phyloP scores from a whole-genome alignment of 2,797 vertebrate species.

The Picus viridis region DNA sequence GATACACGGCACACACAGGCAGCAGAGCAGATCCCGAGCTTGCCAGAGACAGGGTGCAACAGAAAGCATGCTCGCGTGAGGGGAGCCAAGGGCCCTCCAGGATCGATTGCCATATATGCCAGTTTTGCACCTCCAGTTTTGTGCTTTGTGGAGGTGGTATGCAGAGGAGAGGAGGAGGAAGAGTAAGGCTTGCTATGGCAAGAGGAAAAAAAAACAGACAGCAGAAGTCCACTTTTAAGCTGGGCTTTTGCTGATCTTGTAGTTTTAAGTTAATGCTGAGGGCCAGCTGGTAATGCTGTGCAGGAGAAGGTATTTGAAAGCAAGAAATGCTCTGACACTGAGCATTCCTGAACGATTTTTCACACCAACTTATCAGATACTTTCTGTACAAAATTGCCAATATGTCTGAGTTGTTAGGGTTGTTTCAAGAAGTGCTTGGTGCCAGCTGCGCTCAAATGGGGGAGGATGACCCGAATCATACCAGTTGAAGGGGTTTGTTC shows the following conservation, averaged over 20 bases:
- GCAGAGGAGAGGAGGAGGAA: background rate
- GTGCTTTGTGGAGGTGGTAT: background rate
- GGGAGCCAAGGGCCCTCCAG: background rate
- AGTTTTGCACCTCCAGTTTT: background rate
- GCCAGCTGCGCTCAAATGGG: background rate
- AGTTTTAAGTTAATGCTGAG: background rate
- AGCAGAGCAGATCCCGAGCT: background rate
- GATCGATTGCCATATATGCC: background rate
- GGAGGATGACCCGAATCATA: background rate
- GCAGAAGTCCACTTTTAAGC: background rate
- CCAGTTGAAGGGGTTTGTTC: background rate
- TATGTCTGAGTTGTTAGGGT: background rate
- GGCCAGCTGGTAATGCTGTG: background rate
- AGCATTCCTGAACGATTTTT: conserved; percentile 24
- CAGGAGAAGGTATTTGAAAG: background rate
- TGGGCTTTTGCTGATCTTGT: background rate
- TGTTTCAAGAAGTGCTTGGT: background rate
- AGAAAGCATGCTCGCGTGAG: background rate
- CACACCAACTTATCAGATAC: conserved; percentile 3
- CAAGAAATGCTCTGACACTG: background rate
- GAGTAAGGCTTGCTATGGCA: background rate
- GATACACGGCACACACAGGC: background rate
- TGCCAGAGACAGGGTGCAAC: background rate
- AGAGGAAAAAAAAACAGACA: background rate
- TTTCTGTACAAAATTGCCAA: background rate